Conservation (phyloP, 1,140 invertebrate genomes). For the Euura lappo region DNA sequence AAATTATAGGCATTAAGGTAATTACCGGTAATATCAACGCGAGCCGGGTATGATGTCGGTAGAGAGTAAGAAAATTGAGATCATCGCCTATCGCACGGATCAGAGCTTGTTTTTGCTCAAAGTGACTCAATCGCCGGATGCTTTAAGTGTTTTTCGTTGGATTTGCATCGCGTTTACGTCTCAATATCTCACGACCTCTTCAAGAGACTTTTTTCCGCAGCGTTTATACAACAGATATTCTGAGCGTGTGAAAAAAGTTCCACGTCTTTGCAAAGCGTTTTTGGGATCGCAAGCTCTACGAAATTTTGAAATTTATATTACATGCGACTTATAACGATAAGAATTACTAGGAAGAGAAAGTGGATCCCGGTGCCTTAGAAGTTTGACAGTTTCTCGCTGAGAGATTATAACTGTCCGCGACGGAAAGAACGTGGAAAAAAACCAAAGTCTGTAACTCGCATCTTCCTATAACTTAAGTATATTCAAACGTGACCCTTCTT, state of each 20-base stretch:
- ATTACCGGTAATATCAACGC: constrained; percentile 40
- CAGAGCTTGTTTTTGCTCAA: background rate
- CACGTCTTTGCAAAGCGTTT: too few relatives aligned
- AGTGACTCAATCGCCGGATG: background rate
- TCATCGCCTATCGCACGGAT: background rate
- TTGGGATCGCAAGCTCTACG: too few relatives aligned
- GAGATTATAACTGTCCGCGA: background rate
- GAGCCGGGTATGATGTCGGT: constrained; percentile 12
- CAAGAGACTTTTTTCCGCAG: too few relatives aligned
- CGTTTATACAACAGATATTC: too few relatives aligned
- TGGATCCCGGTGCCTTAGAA: background rate
- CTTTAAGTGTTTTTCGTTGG: background rate
- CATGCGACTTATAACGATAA: background rate
- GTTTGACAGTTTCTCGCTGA: background rate
- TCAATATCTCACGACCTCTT: too few relatives aligned
- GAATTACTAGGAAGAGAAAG: background rate
- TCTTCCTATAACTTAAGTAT: background rate
- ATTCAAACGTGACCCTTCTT: constrained; percentile 34
- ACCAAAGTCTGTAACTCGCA: background rate
- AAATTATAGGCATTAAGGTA: constrained; percentile 49
- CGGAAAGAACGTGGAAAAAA: background rate
- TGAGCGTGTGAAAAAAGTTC: too few relatives aligned
- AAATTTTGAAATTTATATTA: too few relatives aligned
- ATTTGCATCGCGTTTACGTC: too few relatives aligned
- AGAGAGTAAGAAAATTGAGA: constrained; percentile 1